These are phyloP conservation scores for Phodopus roborovskii DNA, from an alignment of 2,113 vertebrate genomes.

Conservation along the genomic window DNA sequence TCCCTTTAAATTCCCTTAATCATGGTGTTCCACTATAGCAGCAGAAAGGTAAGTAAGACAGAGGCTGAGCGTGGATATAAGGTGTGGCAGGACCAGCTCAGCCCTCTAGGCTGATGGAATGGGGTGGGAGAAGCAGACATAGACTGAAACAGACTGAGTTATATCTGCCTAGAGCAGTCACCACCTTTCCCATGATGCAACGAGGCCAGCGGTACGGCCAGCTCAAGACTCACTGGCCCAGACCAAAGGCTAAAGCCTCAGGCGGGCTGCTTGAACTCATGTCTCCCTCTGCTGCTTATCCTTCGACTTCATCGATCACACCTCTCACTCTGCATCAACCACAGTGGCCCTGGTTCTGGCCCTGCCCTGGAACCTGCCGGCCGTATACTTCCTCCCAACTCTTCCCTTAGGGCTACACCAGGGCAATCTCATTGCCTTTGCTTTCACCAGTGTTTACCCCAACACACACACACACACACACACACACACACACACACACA, in stretches of 20 bases:
- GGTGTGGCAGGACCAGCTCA: background rate
- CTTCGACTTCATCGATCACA: too few species aligned
- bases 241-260: background rate
- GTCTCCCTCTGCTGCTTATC: fast-evolving
- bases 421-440: background rate
- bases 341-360: too few species aligned
- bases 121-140: background rate
- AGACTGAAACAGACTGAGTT: background rate
- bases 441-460: too few species aligned
- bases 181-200: background rate
- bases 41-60: background rate
- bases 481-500: too few species aligned
- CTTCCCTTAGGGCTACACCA: background rate
- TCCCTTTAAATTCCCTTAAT: background rate
- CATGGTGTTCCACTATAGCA: background rate
- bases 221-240: background rate
- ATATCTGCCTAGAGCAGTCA: background rate
- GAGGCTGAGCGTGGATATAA: background rate
- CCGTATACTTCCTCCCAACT: background rate
- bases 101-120: background rate
- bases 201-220: background rate
- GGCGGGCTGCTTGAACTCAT: fast-evolving
- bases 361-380: background rate
- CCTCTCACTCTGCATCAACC: too few species aligned
- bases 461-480: too few species aligned